Conservation (phyloP, 2,113 vertebrate genomes). For the Otolemur garnettii region DNA sequence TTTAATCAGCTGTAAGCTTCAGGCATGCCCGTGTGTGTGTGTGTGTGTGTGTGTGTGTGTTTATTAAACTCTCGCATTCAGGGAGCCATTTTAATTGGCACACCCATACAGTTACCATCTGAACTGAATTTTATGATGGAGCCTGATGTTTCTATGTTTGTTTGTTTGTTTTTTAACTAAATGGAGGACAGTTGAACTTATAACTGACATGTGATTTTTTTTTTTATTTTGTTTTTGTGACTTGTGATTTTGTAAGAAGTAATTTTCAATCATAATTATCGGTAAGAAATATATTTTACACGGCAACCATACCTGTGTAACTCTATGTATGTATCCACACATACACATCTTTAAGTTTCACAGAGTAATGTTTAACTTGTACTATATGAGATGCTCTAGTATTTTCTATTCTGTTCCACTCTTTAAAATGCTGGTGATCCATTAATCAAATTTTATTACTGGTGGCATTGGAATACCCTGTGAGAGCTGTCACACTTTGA, state of each 20-base stretch:
- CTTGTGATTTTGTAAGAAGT: slow-evolving; percentile 40
- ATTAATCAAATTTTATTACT: slow-evolving; percentile 3
- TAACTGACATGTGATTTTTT: slow-evolving; percentile 36
- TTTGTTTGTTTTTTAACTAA: background rate
- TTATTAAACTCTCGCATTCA: slow-evolving; percentile 4
- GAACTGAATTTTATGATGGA: slow-evolving; percentile 44
- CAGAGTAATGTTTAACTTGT: slow-evolving; percentile 25
- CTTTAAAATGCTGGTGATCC: slow-evolving; percentile 5
- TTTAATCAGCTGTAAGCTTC: slow-evolving; percentile 74
- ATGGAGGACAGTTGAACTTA: background rate
- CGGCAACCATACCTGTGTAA: background rate
- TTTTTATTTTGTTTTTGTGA: background rate
- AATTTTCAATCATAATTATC: background rate
- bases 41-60: background rate
- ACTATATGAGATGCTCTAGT: background rate
- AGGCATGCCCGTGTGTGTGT: background rate
- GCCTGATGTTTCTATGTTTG: background rate
- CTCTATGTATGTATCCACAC: background rate
- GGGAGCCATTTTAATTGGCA: slow-evolving; percentile 56
- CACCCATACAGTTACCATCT: background rate
- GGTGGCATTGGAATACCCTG: background rate
- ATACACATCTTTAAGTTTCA: slow-evolving; percentile 17
- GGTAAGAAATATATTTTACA: slow-evolving; percentile 10
- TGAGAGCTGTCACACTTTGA: slow-evolving; percentile 13
- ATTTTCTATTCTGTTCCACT: slow-evolving; percentile 10